Base-by-base conservation (phyloP, 1,140 invertebrate species). In the Triops cancriformis region DNA sequence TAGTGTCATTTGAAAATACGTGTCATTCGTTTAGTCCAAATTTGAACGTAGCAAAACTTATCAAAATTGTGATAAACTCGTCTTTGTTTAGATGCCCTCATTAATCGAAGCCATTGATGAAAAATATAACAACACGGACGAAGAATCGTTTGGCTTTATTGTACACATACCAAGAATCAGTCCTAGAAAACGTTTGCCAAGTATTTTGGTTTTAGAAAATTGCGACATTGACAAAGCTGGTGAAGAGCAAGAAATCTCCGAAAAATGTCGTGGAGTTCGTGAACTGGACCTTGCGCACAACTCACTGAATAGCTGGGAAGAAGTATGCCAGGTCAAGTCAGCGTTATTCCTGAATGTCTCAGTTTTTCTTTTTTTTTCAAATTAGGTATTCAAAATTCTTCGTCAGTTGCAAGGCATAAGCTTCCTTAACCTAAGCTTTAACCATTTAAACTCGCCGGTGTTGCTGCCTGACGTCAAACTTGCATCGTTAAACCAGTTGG, bases 271-370 rank as follows among this genome's bases (percentile, higher is more conserved):
- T 72, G 89, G 91, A 80, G 94, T 97, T 1, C 90, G 93, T 80
- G 94, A 97, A 85, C 86, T 97, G 73, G 95, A 97, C 83, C 86
- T 97, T 73, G 94, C 94, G 12, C 93, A 95, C 82, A 97, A 97
- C 85, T 91, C 92, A 82, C 86, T 97, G 9, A 89, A 89, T 73
- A 89, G 93, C 81, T 95, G 94, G 93, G 86, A 89, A 80, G 94
- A 97, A 87, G 91, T 92, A n/a, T n/a, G n/a, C n/a, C n/a, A n/a
- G n/a, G n/a, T n/a, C n/a, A 45, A 45, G 43, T 45, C 18, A 45
- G 11, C 42, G 23, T 73, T 31, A 73, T 0, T 51, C 11, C 41
- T 78, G 23, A 41, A 72, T 2, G 51, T 18, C 76, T 42, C 12
- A 23, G 23, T 74, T 73, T 76, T 76, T 80, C 31, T 73, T 42